Conservation (phyloP, 2,888 invertebrate genomes). For the Noctua comes region DNA sequence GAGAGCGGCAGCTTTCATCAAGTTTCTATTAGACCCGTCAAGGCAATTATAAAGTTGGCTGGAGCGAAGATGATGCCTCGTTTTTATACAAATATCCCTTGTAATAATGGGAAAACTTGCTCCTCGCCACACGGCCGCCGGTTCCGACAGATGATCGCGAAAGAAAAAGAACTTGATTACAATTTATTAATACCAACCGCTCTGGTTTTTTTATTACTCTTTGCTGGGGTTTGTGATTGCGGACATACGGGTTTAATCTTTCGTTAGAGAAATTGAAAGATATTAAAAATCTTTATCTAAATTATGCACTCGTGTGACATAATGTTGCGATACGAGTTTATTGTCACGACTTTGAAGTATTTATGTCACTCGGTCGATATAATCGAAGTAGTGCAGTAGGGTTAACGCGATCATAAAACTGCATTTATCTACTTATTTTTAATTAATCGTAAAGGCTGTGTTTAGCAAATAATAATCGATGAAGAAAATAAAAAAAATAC, state of each 20-base stretch:
- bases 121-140: slow-evolving; percentile 75
- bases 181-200: slow-evolving; percentile 73
- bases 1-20: slow-evolving; percentile 86
- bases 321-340: neutral
- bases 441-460: neutral
- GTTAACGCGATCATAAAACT: neutral
- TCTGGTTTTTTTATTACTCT: slow-evolving; percentile 57
- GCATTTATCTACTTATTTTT: neutral
- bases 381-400: neutral
- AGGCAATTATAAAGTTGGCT: slow-evolving; percentile 88
- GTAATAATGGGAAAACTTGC: slow-evolving; percentile 89
- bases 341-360: neutral
- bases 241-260: slow-evolving; percentile 20
- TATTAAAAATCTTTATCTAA: neutral
- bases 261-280: neutral
- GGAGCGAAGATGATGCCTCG: slow-evolving; percentile 79
- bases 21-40: slow-evolving; percentile 88
- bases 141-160: slow-evolving; percentile 84
- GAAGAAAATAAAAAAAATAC: neutral
- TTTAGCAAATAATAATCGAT: neutral
- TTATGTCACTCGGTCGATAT: neutral
- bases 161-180: slow-evolving; percentile 78
- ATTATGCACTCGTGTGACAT: neutral
- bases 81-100: slow-evolving; percentile 88
- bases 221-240: slow-evolving; percentile 24